A percentile compares a stretch with the other conserved stretches of the same genome.
phyloP scores from a whole-genome alignment of 2,888 invertebrate genomes.

The Poecilobothrus nobilitatus region DNA sequence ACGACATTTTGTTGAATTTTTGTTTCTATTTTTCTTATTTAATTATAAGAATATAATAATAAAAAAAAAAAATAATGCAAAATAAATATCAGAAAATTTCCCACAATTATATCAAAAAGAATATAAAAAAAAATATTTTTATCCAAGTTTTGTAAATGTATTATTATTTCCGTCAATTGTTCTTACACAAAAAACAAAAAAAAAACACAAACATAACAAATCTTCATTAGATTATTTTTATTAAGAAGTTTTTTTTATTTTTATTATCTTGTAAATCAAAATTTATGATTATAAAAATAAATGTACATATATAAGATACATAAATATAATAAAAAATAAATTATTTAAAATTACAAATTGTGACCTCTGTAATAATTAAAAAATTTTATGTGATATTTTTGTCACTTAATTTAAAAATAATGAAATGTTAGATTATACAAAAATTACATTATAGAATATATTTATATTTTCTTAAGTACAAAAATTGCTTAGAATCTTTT shows the following conservation, averaged over 20 bases:
- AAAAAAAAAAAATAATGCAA: background rate
- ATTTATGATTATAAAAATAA: background rate
- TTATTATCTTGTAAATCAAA: constrained; percentile 6
- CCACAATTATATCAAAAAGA: background rate
- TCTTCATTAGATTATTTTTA: background rate
- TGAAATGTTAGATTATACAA: no score
- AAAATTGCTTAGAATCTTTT: no score
- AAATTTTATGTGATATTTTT: no score
- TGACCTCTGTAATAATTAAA: background rate
- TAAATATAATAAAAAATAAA: background rate
- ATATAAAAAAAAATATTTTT: background rate
- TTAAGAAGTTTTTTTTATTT: background rate
- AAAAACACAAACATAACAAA: no score
- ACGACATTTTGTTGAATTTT: background rate
- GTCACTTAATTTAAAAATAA: no score
- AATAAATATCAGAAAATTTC: constrained; percentile 11
- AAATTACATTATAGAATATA: no score
- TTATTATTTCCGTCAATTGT: constrained; percentile 6
- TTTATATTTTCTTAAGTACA: no score
- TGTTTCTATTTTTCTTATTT: no score
- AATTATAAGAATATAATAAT: no score
- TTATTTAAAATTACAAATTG: background rate
- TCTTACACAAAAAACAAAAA: background rate
- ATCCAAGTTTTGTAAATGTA: background rate
- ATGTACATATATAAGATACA: no score